phyloP scores from a whole-genome alignment of 2,113 vertebrate species.

The Poeciliopsis occidentalis region DNA sequence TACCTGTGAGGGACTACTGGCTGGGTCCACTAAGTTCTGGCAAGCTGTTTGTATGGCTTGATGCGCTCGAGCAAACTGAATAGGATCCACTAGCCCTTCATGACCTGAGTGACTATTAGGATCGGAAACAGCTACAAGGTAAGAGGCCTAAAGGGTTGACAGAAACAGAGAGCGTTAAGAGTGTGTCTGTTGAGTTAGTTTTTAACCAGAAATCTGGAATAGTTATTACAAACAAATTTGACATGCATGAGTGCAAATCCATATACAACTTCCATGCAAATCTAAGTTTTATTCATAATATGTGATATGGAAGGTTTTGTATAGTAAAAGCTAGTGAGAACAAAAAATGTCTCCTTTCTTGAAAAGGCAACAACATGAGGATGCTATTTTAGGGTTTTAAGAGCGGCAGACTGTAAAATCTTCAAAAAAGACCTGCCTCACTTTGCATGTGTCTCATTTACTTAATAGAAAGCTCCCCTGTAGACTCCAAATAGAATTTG shows the following conservation, averaged over 20 bases:
- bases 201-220: neutral
- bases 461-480: neutral
- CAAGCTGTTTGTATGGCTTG: conserved; percentile 99
- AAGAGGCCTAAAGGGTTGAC: conserved; percentile 85
- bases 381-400: conserved; percentile 14
- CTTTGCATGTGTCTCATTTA: neutral
- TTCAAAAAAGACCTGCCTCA: conserved; percentile 14
- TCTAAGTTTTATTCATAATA: neutral
- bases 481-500: neutral
- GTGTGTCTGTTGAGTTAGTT: neutral
- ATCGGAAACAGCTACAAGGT: conserved; percentile 97
- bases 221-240: conserved; percentile 1
- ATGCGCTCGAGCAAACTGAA: conserved; percentile 96
- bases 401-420: conserved; percentile 20
- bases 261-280: too few species aligned
- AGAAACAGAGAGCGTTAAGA: neutral
- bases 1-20: conserved; percentile 97
- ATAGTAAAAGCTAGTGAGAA: conserved; percentile 7
- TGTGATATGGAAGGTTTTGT: conserved; percentile 1
- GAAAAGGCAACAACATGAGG: conserved; percentile 6
- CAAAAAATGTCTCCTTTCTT: conserved; percentile 16
- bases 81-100: conserved; percentile 96
- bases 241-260: neutral
- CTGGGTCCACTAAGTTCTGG: conserved; percentile 95
- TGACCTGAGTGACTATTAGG: conserved; percentile 98